phyloP scores from a whole-genome alignment of 2,888 invertebrate species.

The Hydroisotoma schaefferi region DNA sequence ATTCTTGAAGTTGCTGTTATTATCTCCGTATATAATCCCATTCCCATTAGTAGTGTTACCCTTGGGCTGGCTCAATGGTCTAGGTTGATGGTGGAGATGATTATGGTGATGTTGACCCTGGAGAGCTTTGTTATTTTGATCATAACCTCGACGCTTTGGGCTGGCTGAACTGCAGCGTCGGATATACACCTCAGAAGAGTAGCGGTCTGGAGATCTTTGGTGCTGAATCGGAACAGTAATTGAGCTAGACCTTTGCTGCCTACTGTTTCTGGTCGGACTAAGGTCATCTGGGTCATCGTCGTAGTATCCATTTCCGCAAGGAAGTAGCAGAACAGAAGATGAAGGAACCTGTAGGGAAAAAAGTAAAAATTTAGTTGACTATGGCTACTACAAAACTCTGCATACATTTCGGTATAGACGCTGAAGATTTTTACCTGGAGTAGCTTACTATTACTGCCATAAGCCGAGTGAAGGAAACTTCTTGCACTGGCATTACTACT shows the following conservation, averaged over 20 bases:
- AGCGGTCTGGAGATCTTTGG: slow-evolving; percentile 21
- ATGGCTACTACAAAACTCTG: too few species aligned
- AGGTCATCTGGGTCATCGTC: slow-evolving; percentile 21
- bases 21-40: too few species aligned
- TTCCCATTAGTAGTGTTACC: too few species aligned
- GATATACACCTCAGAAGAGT: slow-evolving; percentile 15
- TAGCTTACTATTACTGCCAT: slow-evolving; percentile 31
- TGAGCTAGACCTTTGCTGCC: slow-evolving; percentile 28
- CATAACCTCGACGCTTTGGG: slow-evolving; percentile 24
- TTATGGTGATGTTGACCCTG: neutral
- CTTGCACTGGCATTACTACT: slow-evolving; percentile 27
- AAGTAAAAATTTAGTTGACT: neutral
- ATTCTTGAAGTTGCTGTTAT: neutral
- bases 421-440: too few species aligned
- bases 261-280: slow-evolving; percentile 16
- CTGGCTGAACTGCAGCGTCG: slow-evolving; percentile 33
- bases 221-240: slow-evolving; percentile 34
- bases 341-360: slow-evolving; percentile 26
- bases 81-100: neutral
- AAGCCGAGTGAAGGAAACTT: slow-evolving; percentile 24
- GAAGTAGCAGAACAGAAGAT: slow-evolving; percentile 30
- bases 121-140: neutral
- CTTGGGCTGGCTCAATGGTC: neutral
- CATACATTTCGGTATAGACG: too few species aligned
- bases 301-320: slow-evolving; percentile 19